phyloP scores from a whole-genome alignment of 2,113 vertebrate species.

The Seriola rivoliana region DNA sequence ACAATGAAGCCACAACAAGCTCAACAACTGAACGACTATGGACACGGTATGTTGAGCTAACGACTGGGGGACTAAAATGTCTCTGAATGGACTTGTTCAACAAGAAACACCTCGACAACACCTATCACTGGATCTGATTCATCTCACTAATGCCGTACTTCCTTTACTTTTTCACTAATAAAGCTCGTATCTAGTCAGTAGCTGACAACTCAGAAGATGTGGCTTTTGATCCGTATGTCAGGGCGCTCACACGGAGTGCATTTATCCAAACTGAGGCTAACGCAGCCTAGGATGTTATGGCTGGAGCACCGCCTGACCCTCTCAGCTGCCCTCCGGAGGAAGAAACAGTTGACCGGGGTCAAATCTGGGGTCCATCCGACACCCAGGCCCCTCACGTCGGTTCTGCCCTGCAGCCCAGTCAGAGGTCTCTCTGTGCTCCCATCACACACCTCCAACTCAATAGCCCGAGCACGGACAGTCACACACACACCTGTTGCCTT shows the following conservation, averaged over 20 bases:
- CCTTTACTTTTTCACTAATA: background rate
- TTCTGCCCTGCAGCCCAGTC: conserved; percentile 4
- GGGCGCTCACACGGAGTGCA: conserved; percentile 51
- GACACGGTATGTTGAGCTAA: conserved; percentile 24
- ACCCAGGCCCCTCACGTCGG: conserved; percentile 4
- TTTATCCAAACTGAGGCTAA: conserved; percentile 52
- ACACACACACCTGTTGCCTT: conserved; percentile 67
- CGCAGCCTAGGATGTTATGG: conserved; percentile 55
- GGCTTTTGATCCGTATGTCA: conserved; percentile 62
- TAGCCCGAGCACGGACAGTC: conserved; percentile 37
- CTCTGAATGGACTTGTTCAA: conserved; percentile 10
- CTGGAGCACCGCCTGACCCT: conserved; percentile 45
- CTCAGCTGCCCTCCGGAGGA: conserved; percentile 44
- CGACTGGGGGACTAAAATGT: background rate
- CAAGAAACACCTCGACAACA: background rate
- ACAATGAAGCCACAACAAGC: conserved; percentile 43
- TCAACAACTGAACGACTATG: background rate
- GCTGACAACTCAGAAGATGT: conserved; percentile 52
- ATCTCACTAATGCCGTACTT: no score
- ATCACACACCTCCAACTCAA: background rate
- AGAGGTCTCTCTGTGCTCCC: conserved; percentile 8
- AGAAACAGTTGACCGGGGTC: conserved; percentile 16
- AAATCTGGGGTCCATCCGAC: background rate
- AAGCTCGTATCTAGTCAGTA: background rate
- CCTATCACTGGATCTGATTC: background rate